Conservation (phyloP, 2,888 invertebrate species). For the Philaethria dido region DNA sequence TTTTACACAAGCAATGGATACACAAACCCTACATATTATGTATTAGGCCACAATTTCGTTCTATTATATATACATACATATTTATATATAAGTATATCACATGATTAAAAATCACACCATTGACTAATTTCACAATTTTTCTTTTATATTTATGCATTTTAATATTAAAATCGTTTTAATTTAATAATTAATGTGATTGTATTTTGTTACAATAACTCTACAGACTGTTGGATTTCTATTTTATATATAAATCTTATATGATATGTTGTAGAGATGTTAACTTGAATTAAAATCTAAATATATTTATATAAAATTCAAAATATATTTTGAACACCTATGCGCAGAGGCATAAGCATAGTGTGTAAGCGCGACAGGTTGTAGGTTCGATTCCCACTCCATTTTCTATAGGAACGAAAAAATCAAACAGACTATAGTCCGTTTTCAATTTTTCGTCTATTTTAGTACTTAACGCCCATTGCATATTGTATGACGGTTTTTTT, state of each 20-base stretch:
- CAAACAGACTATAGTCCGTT: too few species aligned
- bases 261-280: slow-evolving; percentile 28
- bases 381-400: too few species aligned
- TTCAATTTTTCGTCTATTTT: too few species aligned
- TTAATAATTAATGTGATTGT: neutral
- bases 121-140: slow-evolving; percentile 49
- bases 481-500: too few species aligned
- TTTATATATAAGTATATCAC: slow-evolving; percentile 65
- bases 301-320: neutral
- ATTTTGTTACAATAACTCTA: neutral
- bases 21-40: slow-evolving; percentile 47
- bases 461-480: too few species aligned
- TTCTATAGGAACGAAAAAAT: too few species aligned
- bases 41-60: slow-evolving; percentile 73
- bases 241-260: slow-evolving; percentile 24
- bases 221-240: neutral
- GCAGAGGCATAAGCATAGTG: too few species aligned
- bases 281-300: neutral
- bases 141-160: slow-evolving; percentile 14
- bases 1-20: neutral
- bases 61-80: slow-evolving; percentile 40
- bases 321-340: too few species aligned
- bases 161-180: neutral
- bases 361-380: too few species aligned
- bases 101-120: slow-evolving; percentile 67